Evolutionary conservation across 2,888 invertebrate species (phyloP).

Genomic region (Ectropis crepuscularia): DNA sequence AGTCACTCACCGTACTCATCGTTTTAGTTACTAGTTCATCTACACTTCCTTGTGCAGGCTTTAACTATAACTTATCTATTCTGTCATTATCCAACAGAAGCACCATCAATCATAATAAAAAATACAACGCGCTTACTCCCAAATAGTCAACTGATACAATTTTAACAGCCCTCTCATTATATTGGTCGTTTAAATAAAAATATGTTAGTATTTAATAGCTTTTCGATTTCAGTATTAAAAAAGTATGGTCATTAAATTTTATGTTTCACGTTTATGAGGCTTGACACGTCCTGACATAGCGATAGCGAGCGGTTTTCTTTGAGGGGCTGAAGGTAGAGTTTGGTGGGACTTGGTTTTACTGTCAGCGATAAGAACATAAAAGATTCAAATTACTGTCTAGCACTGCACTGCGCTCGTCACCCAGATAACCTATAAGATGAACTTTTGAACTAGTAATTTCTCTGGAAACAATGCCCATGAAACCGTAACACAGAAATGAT

Average conservation of each 20-base stretch:
- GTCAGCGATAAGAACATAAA: slow-evolving; percentile 34
- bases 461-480: too few species aligned
- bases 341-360: slow-evolving; percentile 28
- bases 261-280: slow-evolving; percentile 55
- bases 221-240: slow-evolving; percentile 48
- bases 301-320: slow-evolving; percentile 63
- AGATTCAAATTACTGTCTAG: too few species aligned
- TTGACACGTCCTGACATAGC: slow-evolving; percentile 58
- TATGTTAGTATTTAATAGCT: slow-evolving; percentile 37
- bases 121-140: neutral
- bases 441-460: too few species aligned
- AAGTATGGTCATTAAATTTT: slow-evolving; percentile 54
- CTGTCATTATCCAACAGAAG: slow-evolving; percentile 11
- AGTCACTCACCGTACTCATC: too few species aligned
- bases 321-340: slow-evolving; percentile 43
- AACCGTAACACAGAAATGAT: too few species aligned
- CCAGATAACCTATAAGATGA: too few species aligned
- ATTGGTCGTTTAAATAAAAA: slow-evolving; percentile 34
- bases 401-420: too few species aligned
- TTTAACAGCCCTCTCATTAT: slow-evolving; percentile 27
- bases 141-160: slow-evolving; percentile 18
- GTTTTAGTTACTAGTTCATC: too few species aligned
- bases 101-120: slow-evolving; percentile 14
- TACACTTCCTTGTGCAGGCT: too few species aligned
- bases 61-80: too few species aligned